Evolutionary conservation across 64 coral and sea anemone species (phyloP).

Genomic region (Stylophora pistillata): DNA sequence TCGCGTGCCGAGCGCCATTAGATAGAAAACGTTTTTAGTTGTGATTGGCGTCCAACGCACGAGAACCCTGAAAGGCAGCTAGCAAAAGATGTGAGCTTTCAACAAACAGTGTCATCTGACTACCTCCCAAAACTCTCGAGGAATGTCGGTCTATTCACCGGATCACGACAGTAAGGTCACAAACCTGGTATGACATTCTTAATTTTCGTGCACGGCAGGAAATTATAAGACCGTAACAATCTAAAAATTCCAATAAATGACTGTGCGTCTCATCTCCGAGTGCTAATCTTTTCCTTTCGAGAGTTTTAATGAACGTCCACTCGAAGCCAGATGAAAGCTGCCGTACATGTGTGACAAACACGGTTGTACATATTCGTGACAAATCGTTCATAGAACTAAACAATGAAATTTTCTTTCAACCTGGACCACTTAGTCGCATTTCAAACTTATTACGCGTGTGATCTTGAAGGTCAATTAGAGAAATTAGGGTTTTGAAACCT

Average conservation of each 20-base stretch:
- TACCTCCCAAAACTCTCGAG: neutral
- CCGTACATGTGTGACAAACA: neutral
- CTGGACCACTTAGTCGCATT: neutral
- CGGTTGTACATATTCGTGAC: conserved; percentile 10
- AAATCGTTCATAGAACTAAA: neutral
- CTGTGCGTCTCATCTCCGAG: neutral
- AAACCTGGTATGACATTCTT: conserved; percentile 3
- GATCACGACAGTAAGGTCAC: conserved; percentile 1
- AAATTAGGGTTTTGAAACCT: neutral
- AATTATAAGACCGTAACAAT: neutral
- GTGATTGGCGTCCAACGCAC: conserved; percentile 2
- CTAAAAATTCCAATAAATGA: conserved; percentile 4
- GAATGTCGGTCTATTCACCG: neutral
- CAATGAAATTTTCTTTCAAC: neutral
- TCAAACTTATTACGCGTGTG: neutral
- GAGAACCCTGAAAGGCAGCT: neutral
- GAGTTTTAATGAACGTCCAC: conserved; percentile 36
- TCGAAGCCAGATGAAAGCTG: conserved; percentile 16
- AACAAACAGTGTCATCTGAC: conserved; percentile 23
- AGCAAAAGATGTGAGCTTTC: conserved; percentile 13
- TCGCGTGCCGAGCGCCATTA: neutral
- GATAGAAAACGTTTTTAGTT: neutral
- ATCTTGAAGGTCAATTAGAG: neutral
- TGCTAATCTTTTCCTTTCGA: conserved; percentile 24
- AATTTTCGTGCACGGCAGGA: neutral